A percentile compares a stretch with the other conserved stretches of the same genome.
Conservation (phyloP, 2,113 vertebrate species). For the Silurus glanis region DNA sequence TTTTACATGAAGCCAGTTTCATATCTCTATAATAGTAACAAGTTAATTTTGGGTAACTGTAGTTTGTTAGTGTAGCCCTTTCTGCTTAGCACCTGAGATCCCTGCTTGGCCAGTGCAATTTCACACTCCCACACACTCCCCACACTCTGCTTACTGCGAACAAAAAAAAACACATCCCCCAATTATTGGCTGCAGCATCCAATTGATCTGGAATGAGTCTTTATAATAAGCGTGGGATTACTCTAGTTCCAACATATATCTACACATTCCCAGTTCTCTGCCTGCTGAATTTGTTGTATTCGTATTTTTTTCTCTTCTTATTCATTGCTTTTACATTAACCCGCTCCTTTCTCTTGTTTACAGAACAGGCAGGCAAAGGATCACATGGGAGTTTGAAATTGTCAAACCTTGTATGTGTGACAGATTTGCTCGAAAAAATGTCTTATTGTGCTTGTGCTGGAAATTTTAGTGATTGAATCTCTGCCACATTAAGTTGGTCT, state of each 20-base stretch:
- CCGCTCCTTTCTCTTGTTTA: not conserved
- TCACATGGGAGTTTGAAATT: slow-evolving; percentile 27
- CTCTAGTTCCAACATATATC: slow-evolving; percentile 37
- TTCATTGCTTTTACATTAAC: not conserved
- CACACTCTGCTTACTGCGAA: slow-evolving; percentile 25
- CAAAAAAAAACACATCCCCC: slow-evolving; percentile 27
- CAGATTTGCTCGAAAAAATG: slow-evolving; percentile 24
- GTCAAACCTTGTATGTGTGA: slow-evolving; percentile 35
- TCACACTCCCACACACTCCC: slow-evolving; percentile 36
- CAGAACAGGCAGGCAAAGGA: slow-evolving; percentile 31
- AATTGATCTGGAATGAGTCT: slow-evolving; percentile 46
- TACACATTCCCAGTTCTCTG: slow-evolving; percentile 18
- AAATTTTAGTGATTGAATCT: not conserved
- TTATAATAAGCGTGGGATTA: slow-evolving; percentile 42
- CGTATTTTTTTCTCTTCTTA: not conserved
- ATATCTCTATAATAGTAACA: slow-evolving; percentile 25
- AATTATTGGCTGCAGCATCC: slow-evolving; percentile 34
- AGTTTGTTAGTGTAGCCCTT: slow-evolving; percentile 8
- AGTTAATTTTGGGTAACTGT: slow-evolving; percentile 10
- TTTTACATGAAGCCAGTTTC: slow-evolving; percentile 20
- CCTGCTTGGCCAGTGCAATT: slow-evolving; percentile 13
- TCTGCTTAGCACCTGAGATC: slow-evolving; percentile 40
- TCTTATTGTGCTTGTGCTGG: slow-evolving; percentile 22
- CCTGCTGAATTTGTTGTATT: not conserved
- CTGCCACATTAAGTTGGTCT: not conserved